Conservation (phyloP, 2,888 invertebrate species). For the Dascillus cervinus region DNA sequence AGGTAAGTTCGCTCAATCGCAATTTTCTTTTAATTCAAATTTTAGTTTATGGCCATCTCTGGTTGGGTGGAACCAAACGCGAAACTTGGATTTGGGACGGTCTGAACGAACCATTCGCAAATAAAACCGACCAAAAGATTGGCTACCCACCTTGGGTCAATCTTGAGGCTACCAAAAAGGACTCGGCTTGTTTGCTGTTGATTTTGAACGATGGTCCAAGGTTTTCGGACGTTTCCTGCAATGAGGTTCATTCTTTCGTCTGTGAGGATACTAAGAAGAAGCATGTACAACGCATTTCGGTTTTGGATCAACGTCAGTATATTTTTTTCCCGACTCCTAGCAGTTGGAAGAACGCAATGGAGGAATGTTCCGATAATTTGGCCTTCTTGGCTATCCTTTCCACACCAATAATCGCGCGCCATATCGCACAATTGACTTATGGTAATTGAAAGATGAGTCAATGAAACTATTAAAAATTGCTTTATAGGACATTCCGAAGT, state of each 20-base stretch:
- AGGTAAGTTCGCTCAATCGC: not conserved
- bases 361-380: slow-evolving; percentile 4
- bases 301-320: slow-evolving; percentile 2
- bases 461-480: not conserved
- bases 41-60: slow-evolving; percentile 3
- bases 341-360: slow-evolving; percentile 3
- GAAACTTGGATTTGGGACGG: slow-evolving; percentile 3
- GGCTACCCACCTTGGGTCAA: slow-evolving; percentile 1
- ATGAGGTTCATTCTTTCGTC: slow-evolving; percentile 1
- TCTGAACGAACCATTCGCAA: not conserved
- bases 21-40: not conserved
- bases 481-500: slow-evolving; percentile 2
- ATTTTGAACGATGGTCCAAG: not conserved
- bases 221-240: slow-evolving; percentile 1
- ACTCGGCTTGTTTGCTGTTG: not conserved
- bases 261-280: slow-evolving; percentile 2
- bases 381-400: slow-evolving; percentile 1
- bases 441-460: not conserved
- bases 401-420: slow-evolving; percentile 1
- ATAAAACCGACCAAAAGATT: slow-evolving; percentile 1
- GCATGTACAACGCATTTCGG: slow-evolving; percentile 1
- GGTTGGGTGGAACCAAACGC: slow-evolving; percentile 2
- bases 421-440: slow-evolving; percentile 3
- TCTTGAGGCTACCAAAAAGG: not conserved
- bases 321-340: slow-evolving; percentile 1